Base-by-base conservation (phyloP, 2,797 vertebrate species). In the Parauchenoglanis punctatus region DNA sequence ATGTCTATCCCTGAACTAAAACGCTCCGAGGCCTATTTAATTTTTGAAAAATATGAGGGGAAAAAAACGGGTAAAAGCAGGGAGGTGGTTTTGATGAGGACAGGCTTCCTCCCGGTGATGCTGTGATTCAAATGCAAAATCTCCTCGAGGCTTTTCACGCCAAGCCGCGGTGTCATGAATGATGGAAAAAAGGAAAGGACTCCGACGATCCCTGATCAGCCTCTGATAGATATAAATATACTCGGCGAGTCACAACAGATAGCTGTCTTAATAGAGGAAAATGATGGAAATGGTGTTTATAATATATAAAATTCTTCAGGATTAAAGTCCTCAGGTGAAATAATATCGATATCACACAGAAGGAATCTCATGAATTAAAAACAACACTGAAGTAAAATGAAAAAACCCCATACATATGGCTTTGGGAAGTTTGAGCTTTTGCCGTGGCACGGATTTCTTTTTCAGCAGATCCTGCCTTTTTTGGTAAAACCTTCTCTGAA, bases 211-310 rank as follows among this genome's bases (percentile, higher is more conserved):
- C n/a, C 52, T 80, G 56, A 59, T 35, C 77, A 40, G 7, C 15
- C 31, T 23, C 18, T 25, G 77, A 40, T n/a, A 40, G 68, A 59
- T 28, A 44, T 58, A 95, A 87, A 93, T 56, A 31, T 68, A 56
- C 52, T 78, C n/a, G 1, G 86, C 90, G 67, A 92, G 82, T 70
- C 91, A 77, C 86, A 84, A 93, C 87, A 92, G 93, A 94, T 93
- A 92, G 89, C 75, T 77, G 80, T 86, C 91, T 75, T 93, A 93
- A 93, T 93, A 87, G 84, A 91, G 85, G 90, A 81, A 90, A 81
- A 82, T 84, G 86, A 87, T 89, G 87, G 70, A 81, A 89, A 90
- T 82, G 87, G 81, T 58, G 75, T 90, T 89, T 81, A 54, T 76
- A 84, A 35, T 35, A 35, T 35, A 85, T 87, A 84, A 83, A 72